phyloP scores from a whole-genome alignment of 2,797 vertebrate genomes.

The Gorsachius magnificus region DNA sequence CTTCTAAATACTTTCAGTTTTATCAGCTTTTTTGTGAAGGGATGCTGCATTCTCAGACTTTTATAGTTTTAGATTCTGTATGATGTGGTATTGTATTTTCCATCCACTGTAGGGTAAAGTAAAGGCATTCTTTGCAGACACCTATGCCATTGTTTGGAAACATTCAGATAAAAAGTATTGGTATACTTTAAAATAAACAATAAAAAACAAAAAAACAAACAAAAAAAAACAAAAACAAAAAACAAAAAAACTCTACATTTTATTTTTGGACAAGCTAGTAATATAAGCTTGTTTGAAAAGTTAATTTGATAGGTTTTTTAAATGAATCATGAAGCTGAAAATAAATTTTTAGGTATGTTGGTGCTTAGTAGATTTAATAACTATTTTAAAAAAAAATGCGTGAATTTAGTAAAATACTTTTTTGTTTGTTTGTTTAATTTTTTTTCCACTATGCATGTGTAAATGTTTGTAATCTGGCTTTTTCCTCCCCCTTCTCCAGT shows the following conservation, averaged over 20 bases:
- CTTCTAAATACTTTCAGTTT: constrained; percentile 81
- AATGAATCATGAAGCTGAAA: constrained; percentile 83
- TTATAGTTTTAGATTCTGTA: constrained; percentile 75
- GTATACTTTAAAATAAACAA: constrained; percentile 64
- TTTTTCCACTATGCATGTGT: constrained; percentile 88
- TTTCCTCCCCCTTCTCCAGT: constrained; percentile 77
- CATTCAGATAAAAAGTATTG: constrained; percentile 69
- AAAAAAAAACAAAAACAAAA: not conserved
- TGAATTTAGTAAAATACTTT: constrained; percentile 82
- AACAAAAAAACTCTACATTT: constrained; percentile 54
- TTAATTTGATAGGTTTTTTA: constrained; percentile 82
- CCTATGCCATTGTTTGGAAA: constrained; percentile 76
- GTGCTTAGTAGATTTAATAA: constrained; percentile 89
- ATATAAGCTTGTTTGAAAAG: constrained; percentile 80
- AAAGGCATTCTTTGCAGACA: constrained; percentile 74
- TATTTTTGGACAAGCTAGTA: constrained; percentile 78
- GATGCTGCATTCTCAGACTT: constrained; percentile 81
- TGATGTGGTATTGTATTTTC: constrained; percentile 72
- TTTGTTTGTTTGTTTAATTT: constrained; percentile 67
- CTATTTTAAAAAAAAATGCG: constrained; percentile 81
- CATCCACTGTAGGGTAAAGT: constrained; percentile 72
- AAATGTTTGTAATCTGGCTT: constrained; percentile 86
- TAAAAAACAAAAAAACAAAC: not conserved
- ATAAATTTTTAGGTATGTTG: constrained; percentile 82
- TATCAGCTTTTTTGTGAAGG: constrained; percentile 78